These are phyloP conservation scores for Moxostoma hubbsi DNA, from an alignment of 2,797 vertebrate species.

Conservation along the genomic window DNA sequence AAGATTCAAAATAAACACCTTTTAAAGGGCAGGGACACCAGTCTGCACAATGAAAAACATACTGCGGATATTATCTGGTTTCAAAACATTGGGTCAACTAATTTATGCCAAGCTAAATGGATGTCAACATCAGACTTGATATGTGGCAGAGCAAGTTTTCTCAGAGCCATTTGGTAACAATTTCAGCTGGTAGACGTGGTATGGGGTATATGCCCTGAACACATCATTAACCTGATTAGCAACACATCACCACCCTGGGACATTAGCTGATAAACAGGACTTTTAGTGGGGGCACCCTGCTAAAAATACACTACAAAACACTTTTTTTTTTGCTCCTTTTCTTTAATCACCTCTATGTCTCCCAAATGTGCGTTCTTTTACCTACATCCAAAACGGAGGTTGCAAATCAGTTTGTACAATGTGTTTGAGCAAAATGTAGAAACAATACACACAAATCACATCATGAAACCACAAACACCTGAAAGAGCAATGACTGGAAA, in stretches of 20 bases:
- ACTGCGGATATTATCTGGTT: too few species aligned
- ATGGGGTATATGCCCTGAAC: constrained; percentile 13
- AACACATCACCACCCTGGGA: constrained; percentile 30
- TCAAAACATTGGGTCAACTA: too few species aligned
- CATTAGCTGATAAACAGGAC: constrained; percentile 38
- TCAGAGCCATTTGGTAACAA: constrained; percentile 74
- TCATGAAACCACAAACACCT: too few species aligned
- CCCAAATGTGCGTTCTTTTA: too few species aligned
- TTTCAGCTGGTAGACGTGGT: constrained; percentile 62
- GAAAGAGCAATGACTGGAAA: too few species aligned
- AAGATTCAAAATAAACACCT: constrained; percentile 14
- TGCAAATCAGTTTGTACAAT: too few species aligned
- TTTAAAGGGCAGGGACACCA: neutral
- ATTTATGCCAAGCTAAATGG: constrained; percentile 1
- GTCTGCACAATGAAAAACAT: neutral
- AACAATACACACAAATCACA: too few species aligned
- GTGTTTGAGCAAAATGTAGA: too few species aligned
- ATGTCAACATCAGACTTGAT: constrained; percentile 31
- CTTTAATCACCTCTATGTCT: too few species aligned
- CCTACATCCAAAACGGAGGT: too few species aligned
- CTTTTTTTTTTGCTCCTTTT: too few species aligned
- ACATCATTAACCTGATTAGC: constrained; percentile 52
- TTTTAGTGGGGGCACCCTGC: constrained; percentile 3
- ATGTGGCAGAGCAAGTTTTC: constrained; percentile 31
- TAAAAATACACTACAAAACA: too few species aligned